phyloP scores from a whole-genome alignment of 37 sponge, comb jelly and placozoan genomes.

The Amphimedon queenslandica region DNA sequence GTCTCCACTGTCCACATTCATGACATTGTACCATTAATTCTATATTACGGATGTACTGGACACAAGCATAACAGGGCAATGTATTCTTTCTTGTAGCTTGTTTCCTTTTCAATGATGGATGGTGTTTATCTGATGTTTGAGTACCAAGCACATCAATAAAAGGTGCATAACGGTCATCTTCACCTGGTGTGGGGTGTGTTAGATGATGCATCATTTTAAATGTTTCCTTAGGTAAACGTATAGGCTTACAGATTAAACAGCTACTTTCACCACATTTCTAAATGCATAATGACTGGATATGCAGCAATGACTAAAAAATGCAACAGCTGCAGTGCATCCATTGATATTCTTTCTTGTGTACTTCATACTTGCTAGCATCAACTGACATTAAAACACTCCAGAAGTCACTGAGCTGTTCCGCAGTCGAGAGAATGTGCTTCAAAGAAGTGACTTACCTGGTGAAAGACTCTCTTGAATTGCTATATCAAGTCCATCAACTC shows the following conservation, averaged over 20 bases:
- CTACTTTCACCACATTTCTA: conserved; percentile 52
- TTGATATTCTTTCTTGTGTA: no score
- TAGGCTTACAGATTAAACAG: conserved; percentile 36
- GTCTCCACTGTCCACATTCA: conserved; percentile 38
- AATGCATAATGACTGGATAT: conserved; percentile 26
- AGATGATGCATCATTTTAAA: conserved; percentile 18
- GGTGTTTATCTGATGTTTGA: conserved; percentile 15
- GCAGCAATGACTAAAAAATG: no score
- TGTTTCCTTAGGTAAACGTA: conserved; percentile 8
- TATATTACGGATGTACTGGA: conserved; percentile 32
- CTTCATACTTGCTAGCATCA: no score
- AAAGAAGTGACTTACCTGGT: no score
- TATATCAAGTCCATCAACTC: no score
- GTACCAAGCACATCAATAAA: conserved; percentile 17
- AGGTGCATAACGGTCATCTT: conserved; percentile 24
- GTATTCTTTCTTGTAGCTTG: conserved; percentile 2
- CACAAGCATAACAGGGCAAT: conserved; percentile 39
- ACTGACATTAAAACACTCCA: no score
- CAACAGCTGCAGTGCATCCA: no score
- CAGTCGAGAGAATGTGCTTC: no score
- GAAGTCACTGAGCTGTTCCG: no score
- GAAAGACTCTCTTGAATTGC: no score
- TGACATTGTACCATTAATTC: conserved; percentile 33
- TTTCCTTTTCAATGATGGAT: conserved; percentile 7
- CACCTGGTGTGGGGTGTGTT: conserved; percentile 26